Base-by-base conservation (phyloP, 2,888 invertebrate genomes). In the Steinernema scapterisci region DNA sequence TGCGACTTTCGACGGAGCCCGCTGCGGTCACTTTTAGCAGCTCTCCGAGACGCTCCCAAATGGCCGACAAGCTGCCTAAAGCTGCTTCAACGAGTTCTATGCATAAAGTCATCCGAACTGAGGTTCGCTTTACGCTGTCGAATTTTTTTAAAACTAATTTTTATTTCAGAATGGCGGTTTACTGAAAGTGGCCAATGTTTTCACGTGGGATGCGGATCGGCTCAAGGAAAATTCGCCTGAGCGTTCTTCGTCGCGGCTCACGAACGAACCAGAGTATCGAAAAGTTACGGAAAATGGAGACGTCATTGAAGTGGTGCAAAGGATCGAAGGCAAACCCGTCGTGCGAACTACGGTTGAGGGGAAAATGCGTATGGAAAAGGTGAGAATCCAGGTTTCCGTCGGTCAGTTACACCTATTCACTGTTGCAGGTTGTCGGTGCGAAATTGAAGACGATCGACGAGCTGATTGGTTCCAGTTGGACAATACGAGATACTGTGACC, bases 281-380 rank as follows among this genome's bases (percentile, higher is more conserved):
- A 23, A 27, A 23, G 43, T 43, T 6, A 44, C 51, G 9, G 73
- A 70, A 51, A 56, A 74, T 38, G 78, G 54, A 63, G 51, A 76
- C 45, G 71, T 71, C 21, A 77, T 73, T 72, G 73, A 73, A 43
- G 43, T 70, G 16, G 46, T 75, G 38, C 73, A 70, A 0, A 70
- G 77, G 19, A 44, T 73, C 31, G 48, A 63, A n/a, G 48, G 52
- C 43, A 79, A 77, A 23, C 83, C 83, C n/a, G 77, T 83, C 73
- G 82, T 86, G 46, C 80, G 85, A 45, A 86, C 86, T n/a, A 86
- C 86, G 13, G 86, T 86, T 7, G 86, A 86, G 75, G 85, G 86
- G 74, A 84, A 84, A 73, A 76, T 86, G 72, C 80, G 81, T 70
- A 86, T 86, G 84, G 85, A 86, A 73, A 86, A 86, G 74, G 82